phyloP scores from a whole-genome alignment of 30 jellyfish, hydroid and myxozoan species.

The Chrysaora quinquecirrha region DNA sequence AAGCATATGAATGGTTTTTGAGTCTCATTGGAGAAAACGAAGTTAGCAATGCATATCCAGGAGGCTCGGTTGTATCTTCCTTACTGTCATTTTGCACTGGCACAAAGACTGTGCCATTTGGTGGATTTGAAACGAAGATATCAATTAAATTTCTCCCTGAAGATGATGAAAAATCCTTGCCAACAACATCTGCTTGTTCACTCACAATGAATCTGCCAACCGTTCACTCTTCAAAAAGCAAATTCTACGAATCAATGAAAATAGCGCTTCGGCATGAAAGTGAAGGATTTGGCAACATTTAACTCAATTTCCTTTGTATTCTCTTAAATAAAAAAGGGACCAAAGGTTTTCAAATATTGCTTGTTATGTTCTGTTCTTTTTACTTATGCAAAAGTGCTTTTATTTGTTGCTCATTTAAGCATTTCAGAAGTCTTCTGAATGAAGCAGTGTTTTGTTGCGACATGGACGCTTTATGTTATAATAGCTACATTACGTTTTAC shows the following conservation, averaged over 20 bases:
- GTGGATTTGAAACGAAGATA: constrained; percentile 4
- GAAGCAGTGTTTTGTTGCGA: no score
- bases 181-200: constrained; percentile 23
- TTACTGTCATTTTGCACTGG: constrained; percentile 21
- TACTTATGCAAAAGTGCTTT: no score
- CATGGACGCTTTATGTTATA: no score
- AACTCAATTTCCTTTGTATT: no score
- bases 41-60: not conserved
- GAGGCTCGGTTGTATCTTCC: not conserved
- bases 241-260: not conserved
- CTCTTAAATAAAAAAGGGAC: no score
- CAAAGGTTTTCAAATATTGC: no score
- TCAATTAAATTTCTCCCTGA: constrained; percentile 2
- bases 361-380: no score
- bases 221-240: not conserved
- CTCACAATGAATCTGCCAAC: not conserved
- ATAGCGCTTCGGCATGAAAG: not conserved
- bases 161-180: constrained; percentile 9
- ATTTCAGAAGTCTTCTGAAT: no score
- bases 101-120: not conserved
- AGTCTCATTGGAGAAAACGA: not conserved
- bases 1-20: constrained; percentile 11
- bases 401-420: no score
- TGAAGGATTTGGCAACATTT: not conserved
- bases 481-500: no score